Evolutionary conservation across 2,888 invertebrate genomes (phyloP).

Genomic region (Scaptomyza flava): DNA sequence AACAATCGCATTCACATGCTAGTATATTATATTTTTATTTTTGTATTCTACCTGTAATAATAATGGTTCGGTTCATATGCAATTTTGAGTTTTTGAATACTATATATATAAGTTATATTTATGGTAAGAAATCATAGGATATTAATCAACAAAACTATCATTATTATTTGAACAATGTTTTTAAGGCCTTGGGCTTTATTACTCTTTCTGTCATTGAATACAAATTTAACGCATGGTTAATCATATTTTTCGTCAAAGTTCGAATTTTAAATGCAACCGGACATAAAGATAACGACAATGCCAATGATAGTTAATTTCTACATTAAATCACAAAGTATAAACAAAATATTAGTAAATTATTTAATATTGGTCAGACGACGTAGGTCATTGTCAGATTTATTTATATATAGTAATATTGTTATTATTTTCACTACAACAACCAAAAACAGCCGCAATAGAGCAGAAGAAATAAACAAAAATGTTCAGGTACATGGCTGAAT

Average conservation of each 20-base stretch:
- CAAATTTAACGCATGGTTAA: not conserved
- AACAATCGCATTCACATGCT: constrained; percentile 7
- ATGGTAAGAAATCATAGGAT: not conserved
- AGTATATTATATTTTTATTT: not conserved
- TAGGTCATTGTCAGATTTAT: constrained; percentile 52
- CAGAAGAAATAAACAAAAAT: constrained; percentile 2
- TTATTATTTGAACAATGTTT: not conserved
- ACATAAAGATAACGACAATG: not conserved
- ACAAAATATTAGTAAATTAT: not conserved
- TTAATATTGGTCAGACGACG: constrained; percentile 22
- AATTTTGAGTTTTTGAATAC: constrained; percentile 11
- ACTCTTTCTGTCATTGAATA: not conserved
- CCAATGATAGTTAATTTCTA: not conserved
- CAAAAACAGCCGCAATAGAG: not conserved
- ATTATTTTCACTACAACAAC: constrained; percentile 13
- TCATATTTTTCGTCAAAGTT: too few relatives aligned
- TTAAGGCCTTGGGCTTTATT: not conserved
- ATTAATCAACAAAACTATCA: not conserved
- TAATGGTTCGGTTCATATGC: not conserved
- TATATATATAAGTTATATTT: constrained; percentile 11
- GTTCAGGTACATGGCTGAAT: constrained; percentile 5
- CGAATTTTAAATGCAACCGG: not conserved
- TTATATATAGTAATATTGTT: constrained; percentile 14
- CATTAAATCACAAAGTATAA: not conserved
- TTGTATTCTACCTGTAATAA: not conserved